These are phyloP conservation scores for Oryctes rhinoceros DNA, from an alignment of 1,140 invertebrate genomes.

Conservation along the genomic window DNA sequence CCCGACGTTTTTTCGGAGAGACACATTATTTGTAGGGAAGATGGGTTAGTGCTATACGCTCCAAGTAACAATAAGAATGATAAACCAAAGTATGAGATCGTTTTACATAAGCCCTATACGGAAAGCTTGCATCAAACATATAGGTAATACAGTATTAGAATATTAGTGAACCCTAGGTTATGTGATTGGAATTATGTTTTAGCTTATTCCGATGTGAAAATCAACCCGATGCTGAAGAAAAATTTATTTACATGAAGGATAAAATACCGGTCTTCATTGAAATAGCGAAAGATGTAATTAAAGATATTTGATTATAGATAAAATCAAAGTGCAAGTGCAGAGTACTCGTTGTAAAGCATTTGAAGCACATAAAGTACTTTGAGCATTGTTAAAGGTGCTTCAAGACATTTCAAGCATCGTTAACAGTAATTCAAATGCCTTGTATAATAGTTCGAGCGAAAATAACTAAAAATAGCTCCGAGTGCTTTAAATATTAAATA, in stretches of 20 bases:
- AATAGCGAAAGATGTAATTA: slow-evolving; percentile 73
- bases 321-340: background rate
- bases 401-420: too few species aligned
- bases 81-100: slow-evolving; percentile 72
- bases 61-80: slow-evolving; percentile 64
- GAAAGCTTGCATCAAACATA: slow-evolving; percentile 72
- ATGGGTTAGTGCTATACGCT: slow-evolving; percentile 74
- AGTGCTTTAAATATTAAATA: too few species aligned
- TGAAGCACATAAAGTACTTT: too few species aligned
- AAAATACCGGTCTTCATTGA: slow-evolving; percentile 75
- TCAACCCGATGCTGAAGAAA: slow-evolving; percentile 70
- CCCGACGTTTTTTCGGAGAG: slow-evolving; percentile 72
- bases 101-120: slow-evolving; percentile 75
- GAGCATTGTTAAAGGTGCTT: too few species aligned
- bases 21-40: slow-evolving; percentile 71
- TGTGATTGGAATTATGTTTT: slow-evolving; percentile 56
- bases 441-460: too few species aligned
- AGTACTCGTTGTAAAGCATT: too few species aligned
- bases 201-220: slow-evolving; percentile 79
- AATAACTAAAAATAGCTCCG: too few species aligned
- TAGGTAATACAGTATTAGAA: slow-evolving; percentile 64
- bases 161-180: background rate
- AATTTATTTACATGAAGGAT: slow-evolving; percentile 77
- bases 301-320: slow-evolving; percentile 18
- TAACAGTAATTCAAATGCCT: too few species aligned